Conservation (phyloP, 2,888 invertebrate genomes). For the Rhimphoctona megacephalus region DNA sequence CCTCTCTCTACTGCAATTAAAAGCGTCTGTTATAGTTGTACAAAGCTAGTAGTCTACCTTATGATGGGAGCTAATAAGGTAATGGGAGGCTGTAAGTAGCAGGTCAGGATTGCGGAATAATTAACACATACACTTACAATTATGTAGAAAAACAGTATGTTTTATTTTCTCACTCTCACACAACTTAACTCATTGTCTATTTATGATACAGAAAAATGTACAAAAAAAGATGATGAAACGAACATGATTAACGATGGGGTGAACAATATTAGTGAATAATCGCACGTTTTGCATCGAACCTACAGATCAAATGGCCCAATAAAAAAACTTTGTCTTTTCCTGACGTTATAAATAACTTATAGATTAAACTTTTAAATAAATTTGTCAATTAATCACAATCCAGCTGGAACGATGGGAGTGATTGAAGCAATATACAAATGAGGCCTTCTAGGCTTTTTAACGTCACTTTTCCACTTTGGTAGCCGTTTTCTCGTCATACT, state of each 20-base stretch:
- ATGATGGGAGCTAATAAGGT: constrained; percentile 25
- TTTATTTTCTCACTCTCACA: constrained; percentile 15
- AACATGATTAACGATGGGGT: constrained; percentile 1
- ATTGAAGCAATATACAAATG: constrained; percentile 61
- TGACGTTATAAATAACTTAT: constrained; percentile 56
- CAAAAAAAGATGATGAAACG: constrained; percentile 40
- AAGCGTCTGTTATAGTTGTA: constrained; percentile 22
- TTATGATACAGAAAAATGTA: constrained; percentile 64
- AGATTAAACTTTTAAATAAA: constrained; percentile 53
- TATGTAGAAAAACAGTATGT: constrained; percentile 32
- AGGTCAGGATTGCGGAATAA: constrained; percentile 30
- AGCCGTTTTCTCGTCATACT: constrained; percentile 89
- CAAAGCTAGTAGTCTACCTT: not conserved
- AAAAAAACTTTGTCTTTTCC: not conserved
- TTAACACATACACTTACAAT: constrained; percentile 44
- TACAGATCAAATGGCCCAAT: not conserved
- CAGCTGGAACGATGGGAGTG: not conserved
- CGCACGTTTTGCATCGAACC: not conserved
- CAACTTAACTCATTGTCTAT: not conserved
- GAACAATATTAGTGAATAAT: constrained; percentile 2
- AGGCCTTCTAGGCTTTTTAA: constrained; percentile 5
- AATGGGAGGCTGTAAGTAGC: constrained; percentile 28
- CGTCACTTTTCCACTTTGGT: constrained; percentile 78
- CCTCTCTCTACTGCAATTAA: constrained; percentile 51
- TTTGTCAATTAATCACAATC: constrained; percentile 38